Base-by-base conservation (phyloP, 2,888 invertebrate genomes). In the Oscheius myriophilus region DNA sequence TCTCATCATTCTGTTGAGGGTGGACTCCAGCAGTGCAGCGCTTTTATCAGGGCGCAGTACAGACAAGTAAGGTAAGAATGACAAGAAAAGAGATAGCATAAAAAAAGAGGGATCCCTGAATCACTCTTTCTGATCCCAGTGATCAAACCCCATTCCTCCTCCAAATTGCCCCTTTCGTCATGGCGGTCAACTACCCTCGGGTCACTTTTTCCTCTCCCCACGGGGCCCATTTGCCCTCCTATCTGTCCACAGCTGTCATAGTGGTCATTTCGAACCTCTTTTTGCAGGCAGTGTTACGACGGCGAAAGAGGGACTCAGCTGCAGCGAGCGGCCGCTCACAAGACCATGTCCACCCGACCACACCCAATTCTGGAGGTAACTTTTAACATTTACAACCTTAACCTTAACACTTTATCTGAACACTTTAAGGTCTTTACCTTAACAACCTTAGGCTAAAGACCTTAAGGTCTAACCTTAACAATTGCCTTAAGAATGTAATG, bases 281-380 rank as follows among this genome's bases (percentile, higher is more conserved):
- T 33, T 53, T 25, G 67, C 65, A 84, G 84, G 53, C 78, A 81
- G 53, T 85, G 85, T 64, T 84, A 81, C 70, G 79, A 82, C 59
- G 76, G 78, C 12, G 80, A 81, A 54, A 77, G 83, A 25, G 85
- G 85, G 3, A 68, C 75, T 12, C 80, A 82, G 54, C 74, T 85
- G 18, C 85, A 85, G 70, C 77, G 83, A 18, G 79, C 81, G 58
- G 85, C 85, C n/a, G 85, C 85, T 6, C 80, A 86, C 54, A 76
- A 79, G 49, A 85, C 85, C 16, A 75, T 84, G 79, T 78, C 70
- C 45, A 77, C 83, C 11, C 69, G 82, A 16, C 80, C 85, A 16
- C 80, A 86, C 63, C 79, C 82, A 3, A 84, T 85, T 46, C 69
- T 84, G 39, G 85, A 85, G 70, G 80, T 72, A 43, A 42, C 33